Conservation (phyloP, 23 tunicate species). For the Ciona savignyi region DNA sequence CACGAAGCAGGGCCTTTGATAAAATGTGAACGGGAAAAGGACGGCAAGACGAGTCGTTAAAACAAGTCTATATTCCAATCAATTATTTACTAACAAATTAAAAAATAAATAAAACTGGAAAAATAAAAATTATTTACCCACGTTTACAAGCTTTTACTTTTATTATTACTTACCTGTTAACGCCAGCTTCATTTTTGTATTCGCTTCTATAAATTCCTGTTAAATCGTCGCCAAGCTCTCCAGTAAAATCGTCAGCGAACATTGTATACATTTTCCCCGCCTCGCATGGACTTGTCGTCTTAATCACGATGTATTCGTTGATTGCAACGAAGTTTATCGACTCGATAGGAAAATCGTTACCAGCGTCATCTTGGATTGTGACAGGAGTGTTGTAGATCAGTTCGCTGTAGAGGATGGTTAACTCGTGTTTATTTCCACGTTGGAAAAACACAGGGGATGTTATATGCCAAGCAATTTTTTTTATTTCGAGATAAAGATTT, state of each 20-base stretch:
- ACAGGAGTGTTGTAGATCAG: slow-evolving; percentile 11
- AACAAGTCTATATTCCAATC: too few species aligned
- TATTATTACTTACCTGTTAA: slow-evolving; percentile 17
- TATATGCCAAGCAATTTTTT: neutral
- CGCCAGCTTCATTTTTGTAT: slow-evolving; percentile 47
- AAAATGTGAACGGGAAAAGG: too few species aligned
- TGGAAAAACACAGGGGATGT: neutral
- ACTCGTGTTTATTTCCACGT: neutral
- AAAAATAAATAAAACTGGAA: neutral
- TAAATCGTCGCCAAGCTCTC: slow-evolving; percentile 56
- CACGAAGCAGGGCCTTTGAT: too few species aligned
- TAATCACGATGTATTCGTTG: slow-evolving; percentile 50
- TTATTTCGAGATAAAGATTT: neutral
- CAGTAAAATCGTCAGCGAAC: slow-evolving; percentile 12
- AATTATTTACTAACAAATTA: too few species aligned
- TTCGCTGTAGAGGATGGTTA: slow-evolving; percentile 7
- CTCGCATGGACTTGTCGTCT: slow-evolving; percentile 25
- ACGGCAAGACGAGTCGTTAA: too few species aligned
- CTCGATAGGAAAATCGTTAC: slow-evolving; percentile 3
- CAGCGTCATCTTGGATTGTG: slow-evolving; percentile 6
- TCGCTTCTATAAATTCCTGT: slow-evolving; percentile 70
- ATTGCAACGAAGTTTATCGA: slow-evolving; percentile 4
- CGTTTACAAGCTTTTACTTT: neutral
- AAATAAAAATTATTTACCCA: neutral
- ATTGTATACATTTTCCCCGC: slow-evolving; percentile 32